Evolutionary conservation across 2,797 vertebrate species (phyloP).

Genomic region (Gorsachius magnificus): DNA sequence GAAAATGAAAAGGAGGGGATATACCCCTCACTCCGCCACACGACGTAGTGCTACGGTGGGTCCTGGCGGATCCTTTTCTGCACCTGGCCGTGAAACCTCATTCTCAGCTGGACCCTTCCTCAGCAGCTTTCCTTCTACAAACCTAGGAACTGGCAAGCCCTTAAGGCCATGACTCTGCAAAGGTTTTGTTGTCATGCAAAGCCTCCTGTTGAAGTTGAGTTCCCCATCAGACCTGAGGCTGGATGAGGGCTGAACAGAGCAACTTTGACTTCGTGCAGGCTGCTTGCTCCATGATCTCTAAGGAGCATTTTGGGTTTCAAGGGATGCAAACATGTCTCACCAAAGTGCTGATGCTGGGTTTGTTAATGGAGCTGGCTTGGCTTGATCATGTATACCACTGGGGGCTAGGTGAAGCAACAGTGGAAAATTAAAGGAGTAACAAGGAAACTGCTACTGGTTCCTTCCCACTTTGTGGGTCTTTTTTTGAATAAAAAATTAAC

Average conservation of each 20-base stretch:
- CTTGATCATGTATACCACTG: rapidly evolving
- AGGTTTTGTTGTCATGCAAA: not conserved
- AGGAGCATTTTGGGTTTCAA: not conserved
- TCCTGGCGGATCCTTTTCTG: not conserved
- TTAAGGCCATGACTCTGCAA: not conserved
- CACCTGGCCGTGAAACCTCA: not conserved
- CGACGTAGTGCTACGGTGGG: rapidly evolving
- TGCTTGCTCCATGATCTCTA: not conserved
- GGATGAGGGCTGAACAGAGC: not conserved
- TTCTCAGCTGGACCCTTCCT: not conserved
- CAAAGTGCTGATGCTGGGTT: not conserved
- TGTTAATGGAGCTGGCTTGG: not conserved
- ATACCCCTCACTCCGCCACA: rapidly evolving
- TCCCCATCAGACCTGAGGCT: not conserved
- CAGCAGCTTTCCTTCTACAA: not conserved
- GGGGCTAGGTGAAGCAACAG: rapidly evolving
- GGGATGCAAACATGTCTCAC: not conserved
- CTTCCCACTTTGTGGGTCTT: not conserved
- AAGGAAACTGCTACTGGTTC: not conserved
- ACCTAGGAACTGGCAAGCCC: not conserved
- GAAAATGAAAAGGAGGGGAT: not conserved
- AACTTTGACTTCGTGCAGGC: not conserved
- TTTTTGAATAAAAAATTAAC: not conserved
- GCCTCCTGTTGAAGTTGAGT: not conserved
- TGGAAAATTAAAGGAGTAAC: not conserved